Conservation (phyloP, 2,888 invertebrate species). For the Tiphia femorata region DNA sequence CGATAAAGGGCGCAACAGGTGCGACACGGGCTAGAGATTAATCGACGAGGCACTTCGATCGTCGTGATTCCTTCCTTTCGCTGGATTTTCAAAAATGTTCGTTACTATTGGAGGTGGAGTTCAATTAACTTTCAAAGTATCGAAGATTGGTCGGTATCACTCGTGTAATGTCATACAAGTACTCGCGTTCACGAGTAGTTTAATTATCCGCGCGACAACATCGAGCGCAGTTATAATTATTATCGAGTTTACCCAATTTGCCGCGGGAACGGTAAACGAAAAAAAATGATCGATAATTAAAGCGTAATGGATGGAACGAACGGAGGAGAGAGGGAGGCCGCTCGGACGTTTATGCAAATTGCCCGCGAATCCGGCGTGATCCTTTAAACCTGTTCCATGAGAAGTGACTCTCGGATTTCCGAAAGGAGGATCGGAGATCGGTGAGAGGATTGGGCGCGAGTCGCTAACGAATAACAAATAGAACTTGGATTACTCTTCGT, state of each 20-base stretch:
- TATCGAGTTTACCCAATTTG: slow-evolving; percentile 6
- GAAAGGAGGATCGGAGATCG: no score
- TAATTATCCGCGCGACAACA: slow-evolving; percentile 12
- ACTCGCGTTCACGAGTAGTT: slow-evolving; percentile 27
- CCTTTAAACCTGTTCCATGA: slow-evolving; percentile 33
- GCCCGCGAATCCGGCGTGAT: slow-evolving; percentile 10
- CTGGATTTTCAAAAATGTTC: no score
- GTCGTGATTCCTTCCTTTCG: neutral
- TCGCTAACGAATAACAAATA: no score
- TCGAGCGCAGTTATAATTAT: neutral
- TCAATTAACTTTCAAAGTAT: no score
- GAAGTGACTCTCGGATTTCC: slow-evolving; percentile 23
- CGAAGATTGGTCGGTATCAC: no score
- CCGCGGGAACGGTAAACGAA: slow-evolving; percentile 6
- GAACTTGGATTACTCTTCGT: no score
- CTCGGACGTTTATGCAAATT: slow-evolving; percentile 33
- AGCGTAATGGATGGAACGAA: slow-evolving; percentile 18
- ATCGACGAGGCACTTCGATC: slow-evolving; percentile 5
- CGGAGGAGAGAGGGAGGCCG: neutral
- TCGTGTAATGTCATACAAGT: no score
- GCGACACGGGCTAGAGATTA: slow-evolving; percentile 9
- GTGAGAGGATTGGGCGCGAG: no score
- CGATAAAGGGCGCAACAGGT: slow-evolving; percentile 14
- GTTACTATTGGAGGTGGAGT: no score
- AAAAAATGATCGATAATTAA: slow-evolving; percentile 38